A percentile compares a stretch with the other conserved stretches of the same genome.
Conservation (phyloP, 2,797 vertebrate species). For the Microchirus variegatus region DNA sequence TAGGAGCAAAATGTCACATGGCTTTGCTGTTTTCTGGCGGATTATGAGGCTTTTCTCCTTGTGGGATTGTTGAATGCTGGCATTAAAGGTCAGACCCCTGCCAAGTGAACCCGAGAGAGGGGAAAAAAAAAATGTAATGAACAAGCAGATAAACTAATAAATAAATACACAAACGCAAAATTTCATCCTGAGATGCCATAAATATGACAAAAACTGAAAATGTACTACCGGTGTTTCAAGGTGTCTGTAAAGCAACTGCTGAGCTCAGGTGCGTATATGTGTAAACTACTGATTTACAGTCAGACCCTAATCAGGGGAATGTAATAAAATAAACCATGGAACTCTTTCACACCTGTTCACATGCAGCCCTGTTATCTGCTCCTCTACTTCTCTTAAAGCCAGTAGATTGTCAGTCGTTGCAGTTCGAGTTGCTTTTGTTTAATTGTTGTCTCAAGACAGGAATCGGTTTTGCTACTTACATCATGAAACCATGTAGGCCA, state of each 20-base stretch:
- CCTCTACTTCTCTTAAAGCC: no score
- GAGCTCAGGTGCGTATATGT: slow-evolving; percentile 46
- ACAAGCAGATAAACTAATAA: no score
- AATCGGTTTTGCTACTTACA: neutral
- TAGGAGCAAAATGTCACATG: neutral
- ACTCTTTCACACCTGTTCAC: slow-evolving; percentile 28
- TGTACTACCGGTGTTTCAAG: neutral
- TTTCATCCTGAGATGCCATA: neutral
- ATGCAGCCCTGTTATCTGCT: neutral
- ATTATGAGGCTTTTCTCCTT: neutral
- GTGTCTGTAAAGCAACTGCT: slow-evolving; percentile 55
- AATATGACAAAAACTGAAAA: neutral
- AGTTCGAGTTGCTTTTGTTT: no score
- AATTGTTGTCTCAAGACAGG: no score
- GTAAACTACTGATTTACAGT: slow-evolving; percentile 76
- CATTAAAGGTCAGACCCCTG: neutral
- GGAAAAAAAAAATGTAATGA: no score
- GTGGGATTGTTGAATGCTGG: neutral
- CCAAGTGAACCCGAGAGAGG: neutral
- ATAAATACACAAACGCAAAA: neutral
- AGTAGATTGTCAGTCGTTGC: no score
- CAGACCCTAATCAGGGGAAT: slow-evolving; percentile 68
- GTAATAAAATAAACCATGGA: slow-evolving; percentile 37
- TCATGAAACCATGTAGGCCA: neutral
- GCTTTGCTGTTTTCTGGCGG: neutral